These are phyloP conservation scores for Acronicta aceris DNA, from an alignment of 2,888 invertebrate species.

Conservation along the genomic window DNA sequence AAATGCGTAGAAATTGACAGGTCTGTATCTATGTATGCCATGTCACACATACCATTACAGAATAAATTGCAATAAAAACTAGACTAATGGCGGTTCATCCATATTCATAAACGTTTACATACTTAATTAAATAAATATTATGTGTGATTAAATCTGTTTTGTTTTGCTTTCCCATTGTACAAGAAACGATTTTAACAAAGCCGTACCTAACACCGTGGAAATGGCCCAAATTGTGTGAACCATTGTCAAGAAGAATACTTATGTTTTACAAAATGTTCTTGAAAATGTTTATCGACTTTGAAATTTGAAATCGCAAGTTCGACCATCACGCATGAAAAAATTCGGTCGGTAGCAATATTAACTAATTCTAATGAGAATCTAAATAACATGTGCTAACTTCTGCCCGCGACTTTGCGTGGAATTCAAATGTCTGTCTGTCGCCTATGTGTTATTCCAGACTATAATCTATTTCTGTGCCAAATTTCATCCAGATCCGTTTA, in stretches of 20 bases:
- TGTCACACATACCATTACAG: constrained; percentile 11
- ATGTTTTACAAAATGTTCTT: not conserved
- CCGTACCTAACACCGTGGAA: not conserved
- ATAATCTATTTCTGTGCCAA: too few species aligned
- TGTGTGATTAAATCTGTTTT: not conserved
- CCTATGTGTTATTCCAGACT: too few species aligned
- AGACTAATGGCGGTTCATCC: constrained; percentile 28
- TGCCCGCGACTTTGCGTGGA: too few species aligned
- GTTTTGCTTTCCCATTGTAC: not conserved
- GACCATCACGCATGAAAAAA: too few species aligned
- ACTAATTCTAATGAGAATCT: too few species aligned
- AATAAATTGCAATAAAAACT: constrained; percentile 13
- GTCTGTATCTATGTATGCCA: not conserved
- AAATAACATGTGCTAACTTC: too few species aligned
- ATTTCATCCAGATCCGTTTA: too few species aligned
- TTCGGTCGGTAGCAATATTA: too few species aligned
- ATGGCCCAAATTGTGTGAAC: not conserved
- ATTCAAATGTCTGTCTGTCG: too few species aligned
- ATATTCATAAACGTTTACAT: constrained; percentile 14
- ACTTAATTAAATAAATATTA: not conserved
- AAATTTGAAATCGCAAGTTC: too few species aligned
- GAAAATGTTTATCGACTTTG: too few species aligned
- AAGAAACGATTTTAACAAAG: not conserved
- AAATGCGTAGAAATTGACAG: too few species aligned
- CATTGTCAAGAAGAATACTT: not conserved